Percentiles rank a stretch among this genome's conserved stretches.
Conservation (phyloP, 2,888 invertebrate genomes). For the Salticus scenicus region DNA sequence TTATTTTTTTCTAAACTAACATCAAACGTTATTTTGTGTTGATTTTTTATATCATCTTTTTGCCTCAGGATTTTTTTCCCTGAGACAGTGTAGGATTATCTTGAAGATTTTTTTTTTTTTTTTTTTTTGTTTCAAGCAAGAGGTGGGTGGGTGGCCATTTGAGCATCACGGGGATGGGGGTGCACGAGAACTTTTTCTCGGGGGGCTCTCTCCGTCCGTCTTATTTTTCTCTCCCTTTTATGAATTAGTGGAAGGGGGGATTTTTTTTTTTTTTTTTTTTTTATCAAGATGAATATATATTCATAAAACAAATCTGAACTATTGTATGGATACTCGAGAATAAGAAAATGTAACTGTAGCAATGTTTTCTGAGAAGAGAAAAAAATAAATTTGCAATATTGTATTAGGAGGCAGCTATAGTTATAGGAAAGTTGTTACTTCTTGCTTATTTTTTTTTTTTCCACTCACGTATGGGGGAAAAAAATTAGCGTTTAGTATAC, state of each 20-base stretch:
- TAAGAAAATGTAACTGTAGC: background rate
- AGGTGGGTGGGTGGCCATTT: background rate
- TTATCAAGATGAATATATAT: background rate
- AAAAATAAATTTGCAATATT: background rate
- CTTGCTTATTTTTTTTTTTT: too few relatives aligned
- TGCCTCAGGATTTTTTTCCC: background rate
- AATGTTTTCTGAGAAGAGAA: background rate
- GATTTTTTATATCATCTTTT: slow-evolving; percentile 19
- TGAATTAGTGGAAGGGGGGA: background rate
- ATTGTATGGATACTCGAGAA: background rate
- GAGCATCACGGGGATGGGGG: background rate
- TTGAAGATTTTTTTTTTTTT: background rate
- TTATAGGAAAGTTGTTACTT: too few relatives aligned
- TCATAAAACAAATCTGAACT: slow-evolving; percentile 6
- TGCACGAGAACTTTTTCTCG: too few relatives aligned
- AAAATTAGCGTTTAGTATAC: too few relatives aligned
- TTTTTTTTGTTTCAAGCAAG: too few relatives aligned
- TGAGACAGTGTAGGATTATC: slow-evolving; percentile 3
- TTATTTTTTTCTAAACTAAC: background rate
- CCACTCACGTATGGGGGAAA: too few relatives aligned
- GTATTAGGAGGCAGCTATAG: too few relatives aligned
- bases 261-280: background rate
- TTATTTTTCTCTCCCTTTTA: background rate
- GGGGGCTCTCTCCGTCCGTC: background rate
- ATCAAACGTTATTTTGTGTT: slow-evolving; percentile 17